Evolutionary conservation across 2,888 invertebrate genomes (phyloP).

Genomic region (Drosophila macrospina): DNA sequence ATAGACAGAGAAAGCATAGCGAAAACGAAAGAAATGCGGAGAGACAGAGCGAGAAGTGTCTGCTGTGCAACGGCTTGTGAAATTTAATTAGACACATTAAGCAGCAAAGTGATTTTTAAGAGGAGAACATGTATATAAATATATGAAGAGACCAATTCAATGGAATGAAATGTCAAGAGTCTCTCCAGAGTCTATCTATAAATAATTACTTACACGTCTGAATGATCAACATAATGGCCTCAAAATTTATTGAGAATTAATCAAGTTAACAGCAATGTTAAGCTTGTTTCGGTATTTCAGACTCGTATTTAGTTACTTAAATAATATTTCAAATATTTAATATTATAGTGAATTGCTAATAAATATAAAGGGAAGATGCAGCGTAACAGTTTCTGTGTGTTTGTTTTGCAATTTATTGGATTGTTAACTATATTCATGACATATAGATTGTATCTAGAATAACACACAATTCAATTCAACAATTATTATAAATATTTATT

Average conservation of each 20-base stretch:
- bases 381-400: too few species aligned
- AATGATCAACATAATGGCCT: constrained; percentile 3
- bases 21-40: background rate
- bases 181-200: constrained; percentile 7
- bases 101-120: constrained; percentile 50
- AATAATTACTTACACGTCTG: constrained; percentile 27
- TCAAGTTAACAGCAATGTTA: background rate
- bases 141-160: constrained; percentile 10
- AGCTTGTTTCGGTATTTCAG: background rate
- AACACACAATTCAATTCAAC: background rate
- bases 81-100: constrained; percentile 68
- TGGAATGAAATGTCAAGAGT: constrained; percentile 23
- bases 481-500: background rate
- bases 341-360: too few species aligned
- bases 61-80: constrained; percentile 64
- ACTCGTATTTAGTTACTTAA: too few species aligned
- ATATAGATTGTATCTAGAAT: constrained; percentile 26
- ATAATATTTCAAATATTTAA: too few species aligned
- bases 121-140: constrained; percentile 16
- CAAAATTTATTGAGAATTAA: background rate
- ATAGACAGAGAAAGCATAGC: background rate
- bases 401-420: constrained; percentile 8
- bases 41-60: constrained; percentile 25
- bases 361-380: constrained; percentile 5
- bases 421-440: constrained; percentile 2